Base-by-base conservation (phyloP, 2,888 invertebrate genomes). In the Caradrina clavipalpis region DNA sequence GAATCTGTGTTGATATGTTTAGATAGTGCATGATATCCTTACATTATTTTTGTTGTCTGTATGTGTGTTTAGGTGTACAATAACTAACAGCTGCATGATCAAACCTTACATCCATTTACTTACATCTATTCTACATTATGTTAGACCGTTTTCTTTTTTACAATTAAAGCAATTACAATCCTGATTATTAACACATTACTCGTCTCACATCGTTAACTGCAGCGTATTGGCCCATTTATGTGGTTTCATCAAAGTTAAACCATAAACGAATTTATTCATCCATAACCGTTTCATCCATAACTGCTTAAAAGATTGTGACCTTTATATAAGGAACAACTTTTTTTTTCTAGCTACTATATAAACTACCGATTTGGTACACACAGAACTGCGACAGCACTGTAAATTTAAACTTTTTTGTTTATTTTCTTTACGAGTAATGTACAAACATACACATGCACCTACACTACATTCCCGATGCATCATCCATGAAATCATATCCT, bases 11-110 rank as follows among this genome's bases (percentile, higher is more conserved):
- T 45, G 21, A 35, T 11, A 2, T 39, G 17, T 26, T 17, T 62
- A 61, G 50, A 64, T 61, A 51, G 63, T 61, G 76, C 79, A 78
- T 71, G 78, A 17, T 42, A 58, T 47, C n/a, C 13, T 64, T 42
- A 21, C 13, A 22, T 39, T 51, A n/a, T 55, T 58, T 56, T 59
- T 47, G 4, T 21, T 56, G 21, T 64, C 8, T 55, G 50, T 39
- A 45, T 58, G 11, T 55, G 19, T 56, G 15, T 50, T 49, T 42
- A 19, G n/a, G 15, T 17, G 17, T 45, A 53, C 35, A 35, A 35
- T 50, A 2, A 42, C 31, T 47, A n/a, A 47, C 15, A 35, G 8
- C 15, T 39, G 62, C 73, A 77, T 67, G 55, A 42, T 26, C n/a
- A 49, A 17, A 39, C 5, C 39, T 17, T 56, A 31, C 22, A 21